phyloP scores from a whole-genome alignment of 2,888 invertebrate genomes.

The Bembecia ichneumoniformis region DNA sequence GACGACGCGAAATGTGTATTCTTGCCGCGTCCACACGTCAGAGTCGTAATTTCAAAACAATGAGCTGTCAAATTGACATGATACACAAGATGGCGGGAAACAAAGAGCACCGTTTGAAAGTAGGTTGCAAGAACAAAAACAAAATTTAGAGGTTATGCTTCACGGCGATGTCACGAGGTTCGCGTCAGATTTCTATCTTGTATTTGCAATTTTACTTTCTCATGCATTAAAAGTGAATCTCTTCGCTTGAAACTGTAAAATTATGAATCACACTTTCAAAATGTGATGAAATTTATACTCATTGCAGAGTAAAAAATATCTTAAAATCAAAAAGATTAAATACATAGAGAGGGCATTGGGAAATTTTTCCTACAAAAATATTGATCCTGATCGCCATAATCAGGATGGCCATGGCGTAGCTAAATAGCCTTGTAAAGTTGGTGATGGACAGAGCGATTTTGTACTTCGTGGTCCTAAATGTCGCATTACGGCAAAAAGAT shows the following conservation, averaged over 20 bases:
- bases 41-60: slow-evolving; percentile 17
- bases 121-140: slow-evolving; percentile 31
- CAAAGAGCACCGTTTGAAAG: slow-evolving; percentile 36
- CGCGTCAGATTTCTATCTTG: slow-evolving; percentile 12
- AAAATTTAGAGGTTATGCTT: slow-evolving; percentile 30
- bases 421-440: no score
- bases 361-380: no score
- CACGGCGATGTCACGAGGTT: slow-evolving; percentile 11
- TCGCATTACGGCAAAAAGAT: no score
- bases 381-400: no score
- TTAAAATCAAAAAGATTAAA: no score
- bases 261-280: no score
- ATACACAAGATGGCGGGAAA: slow-evolving; percentile 35
- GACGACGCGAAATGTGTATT: background rate
- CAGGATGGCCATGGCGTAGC: no score
- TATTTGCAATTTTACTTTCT: slow-evolving; percentile 13
- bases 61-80: slow-evolving; percentile 34
- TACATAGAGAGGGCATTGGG: no score
- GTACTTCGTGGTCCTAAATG: no score
- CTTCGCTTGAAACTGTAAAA: background rate
- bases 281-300: no score
- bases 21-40: background rate
- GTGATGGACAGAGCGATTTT: no score
- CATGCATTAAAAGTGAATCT: slow-evolving; percentile 1
- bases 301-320: no score